phyloP scores from a whole-genome alignment of 1,140 invertebrate species.

The Fopius arisanus region DNA sequence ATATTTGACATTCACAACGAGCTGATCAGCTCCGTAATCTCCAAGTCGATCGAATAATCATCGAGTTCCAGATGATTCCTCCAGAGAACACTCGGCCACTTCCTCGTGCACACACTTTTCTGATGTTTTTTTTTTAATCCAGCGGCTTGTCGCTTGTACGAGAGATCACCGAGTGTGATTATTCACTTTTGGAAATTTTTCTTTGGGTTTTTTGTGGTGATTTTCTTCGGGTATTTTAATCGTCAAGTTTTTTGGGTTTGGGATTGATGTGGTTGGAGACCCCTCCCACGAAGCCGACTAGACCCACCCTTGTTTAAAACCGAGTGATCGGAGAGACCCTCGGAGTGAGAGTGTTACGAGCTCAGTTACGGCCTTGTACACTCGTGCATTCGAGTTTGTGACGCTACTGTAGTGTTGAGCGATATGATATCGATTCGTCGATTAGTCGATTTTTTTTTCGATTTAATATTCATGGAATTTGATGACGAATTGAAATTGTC shows the following conservation, averaged over 20 bases:
- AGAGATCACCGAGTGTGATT: too few species aligned
- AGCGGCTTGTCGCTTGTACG: too few species aligned
- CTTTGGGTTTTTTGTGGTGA: too few species aligned
- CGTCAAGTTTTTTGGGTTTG: not conserved
- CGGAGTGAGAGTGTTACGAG: not conserved
- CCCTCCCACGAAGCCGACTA: conserved; percentile 31
- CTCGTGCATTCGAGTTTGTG: not conserved
- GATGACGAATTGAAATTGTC: too few species aligned
- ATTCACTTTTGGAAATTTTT: too few species aligned
- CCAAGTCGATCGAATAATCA: conserved; percentile 30
- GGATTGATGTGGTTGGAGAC: conserved; percentile 11
- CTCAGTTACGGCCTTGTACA: not conserved
- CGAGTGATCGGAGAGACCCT: conserved; percentile 7
- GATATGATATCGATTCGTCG: too few species aligned
- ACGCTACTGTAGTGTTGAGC: not conserved
- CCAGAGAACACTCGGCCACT: too few species aligned
- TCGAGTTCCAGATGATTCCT: conserved; percentile 28
- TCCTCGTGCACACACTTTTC: too few species aligned
- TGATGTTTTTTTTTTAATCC: too few species aligned
- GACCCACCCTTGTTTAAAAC: conserved; percentile 34
- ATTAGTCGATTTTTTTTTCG: too few species aligned
- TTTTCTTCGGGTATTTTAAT: too few species aligned
- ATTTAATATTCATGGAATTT: too few species aligned
- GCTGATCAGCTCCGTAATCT: not conserved
- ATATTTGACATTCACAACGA: not conserved